A percentile compares a stretch with the other conserved stretches of the same genome.
These are phyloP conservation scores for Drosophila eugracilis DNA, from an alignment of 1,140 invertebrate genomes.

Conservation along the genomic window DNA sequence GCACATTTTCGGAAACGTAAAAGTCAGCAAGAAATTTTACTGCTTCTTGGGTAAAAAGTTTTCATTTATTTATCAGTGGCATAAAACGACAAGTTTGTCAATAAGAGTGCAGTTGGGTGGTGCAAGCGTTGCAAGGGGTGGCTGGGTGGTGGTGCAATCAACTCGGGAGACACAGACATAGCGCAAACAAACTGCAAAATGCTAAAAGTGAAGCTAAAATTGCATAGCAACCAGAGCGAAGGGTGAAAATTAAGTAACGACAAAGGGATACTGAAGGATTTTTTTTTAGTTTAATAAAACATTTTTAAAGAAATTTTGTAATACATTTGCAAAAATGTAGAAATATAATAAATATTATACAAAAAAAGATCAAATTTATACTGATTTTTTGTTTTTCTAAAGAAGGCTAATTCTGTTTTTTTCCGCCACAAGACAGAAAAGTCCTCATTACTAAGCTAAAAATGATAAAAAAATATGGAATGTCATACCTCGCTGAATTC, in stretches of 20 bases:
- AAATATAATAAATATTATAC: no score
- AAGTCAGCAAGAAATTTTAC: conserved; percentile 55
- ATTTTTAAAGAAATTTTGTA: not conserved
- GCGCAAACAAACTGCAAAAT: conserved; percentile 71
- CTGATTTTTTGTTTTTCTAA: no score
- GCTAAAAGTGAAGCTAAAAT: conserved; percentile 65
- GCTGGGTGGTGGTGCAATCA: conserved; percentile 61
- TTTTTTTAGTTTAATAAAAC: not conserved
- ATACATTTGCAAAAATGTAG: not conserved
- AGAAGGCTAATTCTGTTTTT: no score
- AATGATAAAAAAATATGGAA: no score
- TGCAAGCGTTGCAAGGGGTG: conserved; percentile 11
- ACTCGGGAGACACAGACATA: conserved; percentile 70
- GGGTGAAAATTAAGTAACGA: not conserved
- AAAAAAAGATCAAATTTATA: no score
- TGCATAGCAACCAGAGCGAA: conserved; percentile 42
- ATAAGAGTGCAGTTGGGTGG: conserved; percentile 6
- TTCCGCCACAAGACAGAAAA: no score
- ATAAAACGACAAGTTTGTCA: conserved; percentile 68
- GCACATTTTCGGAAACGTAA: conserved; percentile 22
- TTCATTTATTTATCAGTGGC: conserved; percentile 71
- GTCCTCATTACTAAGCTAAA: no score
- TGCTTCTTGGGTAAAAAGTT: conserved; percentile 43
- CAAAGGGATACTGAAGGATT: not conserved
- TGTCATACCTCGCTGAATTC: no score